Evolutionary conservation across 2,888 invertebrate species (phyloP), one percentile per base, ranked within the genome.

Genomic region (Pteria penguin): DNA sequence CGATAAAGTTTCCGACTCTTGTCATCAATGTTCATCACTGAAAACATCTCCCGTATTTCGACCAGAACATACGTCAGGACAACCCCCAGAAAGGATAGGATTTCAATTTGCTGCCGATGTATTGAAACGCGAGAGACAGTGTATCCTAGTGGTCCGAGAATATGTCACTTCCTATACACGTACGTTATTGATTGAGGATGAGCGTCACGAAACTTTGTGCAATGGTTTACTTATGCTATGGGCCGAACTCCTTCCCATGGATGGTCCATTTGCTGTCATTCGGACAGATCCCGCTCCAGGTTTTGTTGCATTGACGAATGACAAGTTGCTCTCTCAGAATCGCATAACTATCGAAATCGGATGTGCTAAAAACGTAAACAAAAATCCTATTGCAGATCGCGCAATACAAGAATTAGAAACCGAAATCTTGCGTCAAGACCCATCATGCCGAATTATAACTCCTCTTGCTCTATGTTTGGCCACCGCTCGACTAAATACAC

Each of bases 371-470:
- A 83, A 82, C 68, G 26, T 24, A 4, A 75, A 79, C n/a, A 83
- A 85, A 69, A 86, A 84, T 60, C 83, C 84, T 2, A 79, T 84
- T 1, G 85, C 83, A 14, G 84, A 86, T 75, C 77, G 74, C 45
- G 84, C 84, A n/a, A 76, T 87, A 27, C 78, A 74, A 22, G 86
- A 87, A 72, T 68, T 86, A 3, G n/a, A n/a, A n/a, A n/a, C n/a
- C n/a, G n/a, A n/a, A n/a, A n/a, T n/a, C n/a, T n/a, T n/a, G n/a
- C n/a, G n/a, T n/a, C n/a, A n/a, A n/a, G n/a, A n/a, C n/a, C n/a
- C n/a, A n/a, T n/a, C n/a, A n/a, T n/a, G n/a, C n/a, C n/a, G n/a
- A n/a, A n/a, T n/a, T n/a, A n/a, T n/a, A n/a, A n/a, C n/a, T n/a
- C n/a, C n/a, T n/a, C n/a, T n/a, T n/a, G n/a, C n/a, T n/a, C n/a